Base-by-base conservation (phyloP, 2,888 invertebrate genomes). In the Creontiades dilutus region DNA sequence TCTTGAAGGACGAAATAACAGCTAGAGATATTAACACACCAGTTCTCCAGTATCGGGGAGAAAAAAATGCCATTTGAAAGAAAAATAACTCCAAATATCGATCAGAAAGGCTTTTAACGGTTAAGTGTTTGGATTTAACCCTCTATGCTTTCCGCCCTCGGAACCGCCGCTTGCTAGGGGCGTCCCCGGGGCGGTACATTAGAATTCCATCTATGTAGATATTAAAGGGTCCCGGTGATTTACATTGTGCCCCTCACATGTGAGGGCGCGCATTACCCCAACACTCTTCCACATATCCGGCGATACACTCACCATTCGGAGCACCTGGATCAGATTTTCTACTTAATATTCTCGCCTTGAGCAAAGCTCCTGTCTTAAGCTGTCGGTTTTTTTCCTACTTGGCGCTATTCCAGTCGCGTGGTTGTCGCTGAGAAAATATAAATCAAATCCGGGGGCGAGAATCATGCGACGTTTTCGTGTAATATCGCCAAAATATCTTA, bases 171-270 rank as follows among this genome's bases (percentile, higher is more conserved):
- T 68, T 16, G 68, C 68, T n/a, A 27, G 47, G 75, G 75, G 86
- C n/a, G 19, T 68, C 76, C 76, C 86, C 19, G 86, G 27, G 76
- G 86, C 68, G 46, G 48, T 86, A 86, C 86, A 86, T 86, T 86
- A 86, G 86, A 86, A 86, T 86, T 86, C 86, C 86, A 86, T 86
- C 86, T 86, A 76, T 86, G 86, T 86, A 86, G 86, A 86, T 86
- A 86, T 86, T 86, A 86, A 68, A 68, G 86, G 68, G 86, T 27
- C 68, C 61, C 75, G 28, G 46, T 86, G 86, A 86, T 86, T 86
- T 86, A 86, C 86, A 86, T 86, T 86, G 86, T 86, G 76, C 68
- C 68, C 86, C 55, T 76, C 86, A 86, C 76, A 68, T 86, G 48
- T 23, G 19, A 75, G 68, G 75, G 57, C 85, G 28, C 85, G 27